These are phyloP conservation scores for Labia minor DNA, from an alignment of 2,888 invertebrate species.

Conservation along the genomic window DNA sequence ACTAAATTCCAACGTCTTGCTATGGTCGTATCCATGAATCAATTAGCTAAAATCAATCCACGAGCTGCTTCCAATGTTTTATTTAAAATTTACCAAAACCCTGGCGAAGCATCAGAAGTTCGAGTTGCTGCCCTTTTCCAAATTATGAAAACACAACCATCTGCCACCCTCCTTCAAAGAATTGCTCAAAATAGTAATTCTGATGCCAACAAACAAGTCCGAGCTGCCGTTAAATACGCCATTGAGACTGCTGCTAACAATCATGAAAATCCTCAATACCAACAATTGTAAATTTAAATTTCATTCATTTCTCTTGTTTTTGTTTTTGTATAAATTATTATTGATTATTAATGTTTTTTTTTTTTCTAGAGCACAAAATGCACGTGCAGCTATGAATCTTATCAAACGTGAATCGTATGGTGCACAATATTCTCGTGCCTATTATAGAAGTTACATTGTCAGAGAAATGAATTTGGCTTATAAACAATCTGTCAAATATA, in stretches of 20 bases:
- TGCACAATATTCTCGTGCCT: constrained; percentile 28
- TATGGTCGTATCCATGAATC: constrained; percentile 2
- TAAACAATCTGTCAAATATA: constrained; percentile 21
- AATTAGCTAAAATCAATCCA: neutral
- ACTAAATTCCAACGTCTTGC: neutral
- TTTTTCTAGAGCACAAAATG: constrained; percentile 38
- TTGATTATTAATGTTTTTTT: too few relatives aligned
- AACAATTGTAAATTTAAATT: neutral
- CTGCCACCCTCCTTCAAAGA: neutral
- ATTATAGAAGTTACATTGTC: constrained; percentile 26
- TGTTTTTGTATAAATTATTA: neutral
- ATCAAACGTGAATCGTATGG: constrained; percentile 34
- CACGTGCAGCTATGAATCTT: constrained; percentile 40
- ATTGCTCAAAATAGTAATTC: neutral
- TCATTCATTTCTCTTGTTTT: neutral
- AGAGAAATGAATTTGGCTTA: constrained; percentile 31
- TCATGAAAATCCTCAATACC: neutral
- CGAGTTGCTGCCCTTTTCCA: neutral
- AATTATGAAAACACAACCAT: constrained; percentile 15
- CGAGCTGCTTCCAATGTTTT: neutral
- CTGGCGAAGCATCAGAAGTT: constrained; percentile 15
- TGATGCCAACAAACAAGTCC: neutral
- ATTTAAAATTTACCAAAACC: constrained; percentile 13
- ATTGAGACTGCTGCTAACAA: constrained; percentile 14
- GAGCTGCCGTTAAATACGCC: constrained; percentile 16